phyloP scores from a whole-genome alignment of 2,113 vertebrate species.

The Etia nguti region DNA sequence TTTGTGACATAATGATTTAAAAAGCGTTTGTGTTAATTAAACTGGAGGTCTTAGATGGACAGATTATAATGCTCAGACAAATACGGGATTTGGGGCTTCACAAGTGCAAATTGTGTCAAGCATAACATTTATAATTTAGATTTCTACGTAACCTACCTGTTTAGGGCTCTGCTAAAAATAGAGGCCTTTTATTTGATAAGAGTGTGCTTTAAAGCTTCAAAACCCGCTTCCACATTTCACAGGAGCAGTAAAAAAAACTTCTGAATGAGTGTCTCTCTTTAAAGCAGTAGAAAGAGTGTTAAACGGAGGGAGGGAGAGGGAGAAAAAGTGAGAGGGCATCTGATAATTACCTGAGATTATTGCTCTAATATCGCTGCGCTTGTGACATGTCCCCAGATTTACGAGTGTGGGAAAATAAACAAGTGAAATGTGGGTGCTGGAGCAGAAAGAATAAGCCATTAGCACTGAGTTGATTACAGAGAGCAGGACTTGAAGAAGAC shows the following conservation, averaged over 20 bases:
- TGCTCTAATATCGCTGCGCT: conserved; percentile 96
- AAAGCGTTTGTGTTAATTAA: accelerated
- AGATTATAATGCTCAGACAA: neutral
- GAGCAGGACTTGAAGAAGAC: conserved; percentile 79
- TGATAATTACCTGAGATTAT: conserved; percentile 99
- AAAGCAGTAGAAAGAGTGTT: conserved; percentile 5
- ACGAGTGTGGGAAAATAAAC: conserved; percentile 98
- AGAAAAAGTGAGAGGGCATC: conserved; percentile 54
- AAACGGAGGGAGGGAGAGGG: conserved; percentile 37
- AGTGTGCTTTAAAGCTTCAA: neutral
- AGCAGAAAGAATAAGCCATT: conserved; percentile 99
- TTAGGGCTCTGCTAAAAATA: neutral
- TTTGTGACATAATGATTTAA: neutral
- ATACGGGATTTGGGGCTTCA: accelerated
- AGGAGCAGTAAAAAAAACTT: neutral
- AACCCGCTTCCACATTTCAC: neutral
- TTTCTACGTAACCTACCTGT: neutral
- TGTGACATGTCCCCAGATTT: conserved; percentile 94
- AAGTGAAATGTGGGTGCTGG: conserved; percentile 99
- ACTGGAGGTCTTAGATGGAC: neutral
- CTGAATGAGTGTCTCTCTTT: neutral
- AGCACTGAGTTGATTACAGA: conserved; percentile 98
- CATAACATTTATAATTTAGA: neutral
- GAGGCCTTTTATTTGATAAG: neutral
- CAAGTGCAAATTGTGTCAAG: neutral